Evolutionary conservation across 2,888 invertebrate genomes (phyloP).

Genomic region (Amphipyra tragopoginis): DNA sequence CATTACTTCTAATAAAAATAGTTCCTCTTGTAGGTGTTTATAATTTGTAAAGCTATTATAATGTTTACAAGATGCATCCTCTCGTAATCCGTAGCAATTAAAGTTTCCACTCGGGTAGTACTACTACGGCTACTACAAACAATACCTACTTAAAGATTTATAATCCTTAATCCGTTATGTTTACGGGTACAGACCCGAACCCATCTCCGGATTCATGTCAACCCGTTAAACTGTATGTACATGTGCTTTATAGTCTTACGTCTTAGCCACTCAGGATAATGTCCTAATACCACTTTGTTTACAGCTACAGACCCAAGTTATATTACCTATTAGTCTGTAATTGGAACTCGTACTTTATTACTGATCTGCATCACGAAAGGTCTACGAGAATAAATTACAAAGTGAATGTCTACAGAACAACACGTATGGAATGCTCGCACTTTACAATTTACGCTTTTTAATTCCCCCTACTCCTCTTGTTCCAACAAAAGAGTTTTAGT

Average conservation of each 20-base stretch:
- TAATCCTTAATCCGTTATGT: slow-evolving; percentile 57
- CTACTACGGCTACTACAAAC: slow-evolving; percentile 30
- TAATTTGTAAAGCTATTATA: too few species aligned
- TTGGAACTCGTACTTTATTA: slow-evolving; percentile 44
- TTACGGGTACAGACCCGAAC: slow-evolving; percentile 43
- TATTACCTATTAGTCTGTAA: slow-evolving; percentile 50
- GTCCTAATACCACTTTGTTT: slow-evolving; percentile 44
- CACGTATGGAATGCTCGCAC: background rate
- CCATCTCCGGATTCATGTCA: slow-evolving; percentile 50
- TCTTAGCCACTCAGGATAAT: slow-evolving; percentile 52
- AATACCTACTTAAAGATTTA: slow-evolving; percentile 57
- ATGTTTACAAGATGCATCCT: background rate
- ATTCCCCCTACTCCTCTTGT: too few species aligned
- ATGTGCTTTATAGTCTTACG: slow-evolving; percentile 30
- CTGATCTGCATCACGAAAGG: slow-evolving; percentile 25
- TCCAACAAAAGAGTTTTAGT: background rate
- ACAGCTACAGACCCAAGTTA: slow-evolving; percentile 39
- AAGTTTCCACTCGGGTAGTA: background rate
- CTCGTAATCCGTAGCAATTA: background rate
- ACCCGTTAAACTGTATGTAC: slow-evolving; percentile 44
- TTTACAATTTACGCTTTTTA: background rate
- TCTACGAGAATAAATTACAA: background rate
- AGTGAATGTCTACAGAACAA: background rate
- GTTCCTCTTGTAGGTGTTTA: too few species aligned
- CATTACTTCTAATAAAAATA: too few species aligned